Evolutionary conservation across 2,888 invertebrate genomes (phyloP).

Genomic region (Mimachlamys varia): DNA sequence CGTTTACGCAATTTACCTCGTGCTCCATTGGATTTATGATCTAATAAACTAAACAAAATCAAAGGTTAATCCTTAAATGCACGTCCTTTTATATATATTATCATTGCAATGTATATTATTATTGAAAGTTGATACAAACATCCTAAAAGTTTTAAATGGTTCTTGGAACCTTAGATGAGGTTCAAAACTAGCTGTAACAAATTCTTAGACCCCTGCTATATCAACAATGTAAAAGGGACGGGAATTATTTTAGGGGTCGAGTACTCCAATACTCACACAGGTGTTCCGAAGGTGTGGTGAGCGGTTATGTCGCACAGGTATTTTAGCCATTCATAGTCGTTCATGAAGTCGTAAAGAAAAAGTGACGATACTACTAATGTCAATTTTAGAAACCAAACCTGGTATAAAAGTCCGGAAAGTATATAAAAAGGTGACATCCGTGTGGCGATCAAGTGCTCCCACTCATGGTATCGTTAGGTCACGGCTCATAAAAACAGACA

Average conservation of each 20-base stretch:
- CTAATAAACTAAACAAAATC: too few relatives aligned
- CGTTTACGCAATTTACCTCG: too few relatives aligned
- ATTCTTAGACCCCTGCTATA: too few relatives aligned
- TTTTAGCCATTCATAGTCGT: not conserved
- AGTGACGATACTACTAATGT: constrained; percentile 21
- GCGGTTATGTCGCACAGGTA: not conserved
- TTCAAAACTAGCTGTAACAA: too few relatives aligned
- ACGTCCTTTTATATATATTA: too few relatives aligned
- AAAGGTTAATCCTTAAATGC: too few relatives aligned
- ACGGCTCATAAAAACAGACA: not conserved
- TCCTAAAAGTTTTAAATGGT: too few relatives aligned
- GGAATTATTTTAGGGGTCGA: not conserved
- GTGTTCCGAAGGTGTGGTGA: not conserved
- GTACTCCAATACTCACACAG: not conserved
- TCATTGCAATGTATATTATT: too few relatives aligned
- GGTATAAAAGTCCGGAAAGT: constrained; percentile 31
- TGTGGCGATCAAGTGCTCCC: not conserved
- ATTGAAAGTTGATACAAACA: too few relatives aligned
- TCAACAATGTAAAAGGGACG: not conserved
- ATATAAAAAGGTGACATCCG: not conserved
- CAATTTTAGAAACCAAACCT: not conserved
- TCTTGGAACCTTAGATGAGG: too few relatives aligned
- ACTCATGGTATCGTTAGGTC: not conserved
- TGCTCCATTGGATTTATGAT: too few relatives aligned
- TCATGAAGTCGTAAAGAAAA: constrained; percentile 9